Evolutionary conservation across 2,888 invertebrate genomes (phyloP).

Genomic region (Catocala sponsa): DNA sequence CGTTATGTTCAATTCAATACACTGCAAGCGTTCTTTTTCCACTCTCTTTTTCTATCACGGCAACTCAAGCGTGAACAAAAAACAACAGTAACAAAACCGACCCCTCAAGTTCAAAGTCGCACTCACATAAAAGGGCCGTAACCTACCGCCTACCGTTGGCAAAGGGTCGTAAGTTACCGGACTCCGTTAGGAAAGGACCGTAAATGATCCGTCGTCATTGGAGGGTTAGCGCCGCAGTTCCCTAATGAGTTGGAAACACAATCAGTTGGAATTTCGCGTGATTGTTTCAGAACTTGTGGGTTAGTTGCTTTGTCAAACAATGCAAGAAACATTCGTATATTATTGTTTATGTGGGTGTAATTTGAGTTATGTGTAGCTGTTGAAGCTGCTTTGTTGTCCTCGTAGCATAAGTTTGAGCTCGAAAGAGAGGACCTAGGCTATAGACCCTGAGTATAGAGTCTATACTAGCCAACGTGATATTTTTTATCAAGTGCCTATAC

Average conservation of each 20-base stretch:
- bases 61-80: neutral
- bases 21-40: no score
- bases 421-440: no score
- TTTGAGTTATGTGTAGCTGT: neutral
- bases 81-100: neutral
- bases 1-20: no score
- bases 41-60: no score
- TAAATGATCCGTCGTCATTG: constrained; percentile 15
- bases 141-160: constrained; percentile 9
- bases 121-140: constrained; percentile 6
- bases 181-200: constrained; percentile 13
- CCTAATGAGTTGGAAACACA: constrained; percentile 64
- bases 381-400: neutral
- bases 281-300: constrained; percentile 52
- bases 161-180: constrained; percentile 15
- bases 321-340: constrained; percentile 23
- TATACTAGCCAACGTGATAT: no score
- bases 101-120: constrained; percentile 14
- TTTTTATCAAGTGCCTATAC: no score
- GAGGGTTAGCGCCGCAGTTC: constrained; percentile 19
- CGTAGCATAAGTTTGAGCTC: neutral
- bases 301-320: constrained; percentile 40
- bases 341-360: constrained; percentile 12
- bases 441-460: no score
- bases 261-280: constrained; percentile 54